These are phyloP conservation scores for Synergus laeviventris DNA, from an alignment of 2,888 invertebrate species.

Conservation along the genomic window DNA sequence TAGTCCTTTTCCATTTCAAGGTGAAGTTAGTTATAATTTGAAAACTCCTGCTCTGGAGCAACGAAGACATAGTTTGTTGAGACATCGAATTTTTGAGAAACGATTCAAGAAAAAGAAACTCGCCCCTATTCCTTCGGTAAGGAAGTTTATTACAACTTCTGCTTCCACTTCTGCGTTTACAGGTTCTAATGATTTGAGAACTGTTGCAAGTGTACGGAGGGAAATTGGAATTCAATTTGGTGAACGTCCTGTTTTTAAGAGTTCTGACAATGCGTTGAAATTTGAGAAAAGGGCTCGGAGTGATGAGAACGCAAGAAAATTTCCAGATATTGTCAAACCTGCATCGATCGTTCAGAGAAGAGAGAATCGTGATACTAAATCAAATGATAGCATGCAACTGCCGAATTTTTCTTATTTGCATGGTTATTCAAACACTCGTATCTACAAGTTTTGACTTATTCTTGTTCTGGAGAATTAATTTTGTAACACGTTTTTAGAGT, in stretches of 20 bases:
- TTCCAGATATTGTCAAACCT: not conserved
- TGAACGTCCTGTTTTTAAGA: not conserved
- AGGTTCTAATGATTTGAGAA: not conserved
- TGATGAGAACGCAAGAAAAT: not conserved
- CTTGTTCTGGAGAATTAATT: not conserved
- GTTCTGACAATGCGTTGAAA: conserved; percentile 20
- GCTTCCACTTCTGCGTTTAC: not conserved
- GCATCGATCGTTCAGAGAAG: not conserved
- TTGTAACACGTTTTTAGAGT: not conserved
- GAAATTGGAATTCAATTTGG: conserved; percentile 18
- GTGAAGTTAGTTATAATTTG: not conserved
- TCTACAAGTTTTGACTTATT: conserved; percentile 7
- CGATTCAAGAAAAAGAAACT: conserved; percentile 51
- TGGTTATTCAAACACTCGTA: conserved; percentile 59
- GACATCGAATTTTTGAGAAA: not conserved
- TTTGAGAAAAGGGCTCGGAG: not conserved
- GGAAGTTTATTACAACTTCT: not conserved
- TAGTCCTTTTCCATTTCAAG: not conserved
- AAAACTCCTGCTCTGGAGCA: not conserved
- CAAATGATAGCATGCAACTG: conserved; percentile 37
- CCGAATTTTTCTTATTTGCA: conserved; percentile 63
- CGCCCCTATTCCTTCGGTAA: conserved; percentile 51
- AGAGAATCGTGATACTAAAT: conserved; percentile 38
- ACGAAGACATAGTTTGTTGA: conserved; percentile 12
- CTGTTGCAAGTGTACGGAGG: conserved; percentile 25